Evolutionary conservation across 1,140 invertebrate genomes (phyloP), one percentile per base, ranked within the genome.

Genomic region (Penaeus japonicus): DNA sequence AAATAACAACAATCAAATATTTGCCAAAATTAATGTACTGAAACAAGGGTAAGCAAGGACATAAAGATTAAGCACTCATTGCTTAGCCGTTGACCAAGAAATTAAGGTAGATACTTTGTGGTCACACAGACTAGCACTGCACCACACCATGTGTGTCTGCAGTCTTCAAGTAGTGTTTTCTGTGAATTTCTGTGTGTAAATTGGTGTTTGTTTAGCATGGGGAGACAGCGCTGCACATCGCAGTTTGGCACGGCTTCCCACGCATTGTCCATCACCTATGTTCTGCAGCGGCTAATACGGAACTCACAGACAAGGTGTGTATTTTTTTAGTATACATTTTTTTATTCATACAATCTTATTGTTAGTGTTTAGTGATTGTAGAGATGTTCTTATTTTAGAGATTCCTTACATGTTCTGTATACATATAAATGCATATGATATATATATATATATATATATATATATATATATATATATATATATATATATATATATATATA

Each of bases 201-300:
- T 79, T 88, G 65, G 30, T 75, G 73, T 82, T 85, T 70, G 89
- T 91, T 87, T 86, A 94, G 94, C 92, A 94, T 89, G 93, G 93
- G 54, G 94, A 95, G 90, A 94, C 94, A 5, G 93, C 94, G 4
- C 91, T 94, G 4, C 94, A 94, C 91, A 93, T 94, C 89, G 93
- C 94, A 62, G 92, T 93, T n/a, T 94, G 94, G 94, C 93, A 94
- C 91, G 94, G 93, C 65, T 94, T 94, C 90, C 92, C 93, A 0
- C 91, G 92, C 73, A 94, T 94, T 90, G 93, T 93, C 86, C 92
- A 91, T 89, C 91, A 93, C 53, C 91, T 95, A 10, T 94, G 93
- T 91, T 91, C 92, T 89, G 92, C 93, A 84, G 92, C 92, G 55
- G 93, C 93, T 17, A 91, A 92, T 79, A 91, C 92, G 30, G 91